Percentiles rank a stretch among this genome's conserved stretches.
Conservation (phyloP, 2,113 vertebrate species). For the Campylomormyrus numenius region DNA sequence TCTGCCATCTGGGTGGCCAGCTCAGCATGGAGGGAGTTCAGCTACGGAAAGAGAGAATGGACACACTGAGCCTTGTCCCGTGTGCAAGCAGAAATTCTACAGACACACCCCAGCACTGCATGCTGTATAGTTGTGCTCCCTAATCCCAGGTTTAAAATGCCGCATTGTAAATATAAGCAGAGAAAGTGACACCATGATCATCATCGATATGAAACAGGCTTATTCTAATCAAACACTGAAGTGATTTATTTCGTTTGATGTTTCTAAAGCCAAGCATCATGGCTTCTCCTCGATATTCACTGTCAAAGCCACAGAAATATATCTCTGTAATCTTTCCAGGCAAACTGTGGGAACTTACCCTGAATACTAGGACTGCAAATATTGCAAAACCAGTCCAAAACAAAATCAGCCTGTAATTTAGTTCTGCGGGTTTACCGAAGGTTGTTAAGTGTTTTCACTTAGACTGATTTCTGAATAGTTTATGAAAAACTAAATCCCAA, state of each 20-base stretch:
- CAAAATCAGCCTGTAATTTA: background rate
- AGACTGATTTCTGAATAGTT: background rate
- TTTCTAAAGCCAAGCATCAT: background rate
- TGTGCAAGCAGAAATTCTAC: slow-evolving; percentile 17
- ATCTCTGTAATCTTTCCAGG: background rate
- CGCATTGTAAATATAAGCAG: background rate
- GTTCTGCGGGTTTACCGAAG: background rate
- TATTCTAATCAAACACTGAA: background rate
- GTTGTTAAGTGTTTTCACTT: background rate
- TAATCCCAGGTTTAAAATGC: background rate
- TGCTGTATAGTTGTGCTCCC: background rate
- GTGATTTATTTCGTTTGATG: background rate
- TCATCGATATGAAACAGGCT: background rate
- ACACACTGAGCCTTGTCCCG: background rate
- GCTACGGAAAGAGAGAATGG: slow-evolving; percentile 57
- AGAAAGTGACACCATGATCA: background rate
- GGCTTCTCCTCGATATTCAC: background rate
- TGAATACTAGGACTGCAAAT: background rate
- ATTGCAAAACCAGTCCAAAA: background rate
- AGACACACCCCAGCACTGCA: background rate
- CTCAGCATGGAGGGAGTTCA: slow-evolving; percentile 83
- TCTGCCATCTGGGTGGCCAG: slow-evolving; percentile 89
- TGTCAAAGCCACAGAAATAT: background rate
- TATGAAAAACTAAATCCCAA: background rate
- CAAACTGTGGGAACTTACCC: background rate